Evolutionary conservation across 2,888 invertebrate genomes (phyloP).

Genomic region (Rutpela maculata): DNA sequence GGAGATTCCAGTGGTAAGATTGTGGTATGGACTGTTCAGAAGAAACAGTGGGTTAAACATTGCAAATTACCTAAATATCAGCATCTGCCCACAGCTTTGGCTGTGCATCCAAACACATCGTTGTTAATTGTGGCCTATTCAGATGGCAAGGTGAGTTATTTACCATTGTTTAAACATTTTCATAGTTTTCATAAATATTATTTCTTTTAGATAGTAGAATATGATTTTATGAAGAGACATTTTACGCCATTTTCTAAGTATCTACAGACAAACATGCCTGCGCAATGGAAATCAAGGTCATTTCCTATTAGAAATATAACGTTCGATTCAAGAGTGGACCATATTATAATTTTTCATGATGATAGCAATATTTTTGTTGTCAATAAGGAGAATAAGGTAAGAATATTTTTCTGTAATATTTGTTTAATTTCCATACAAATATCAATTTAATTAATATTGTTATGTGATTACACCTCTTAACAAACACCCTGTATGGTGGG

Average conservation of each 20-base stretch:
- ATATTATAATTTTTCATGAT: constrained; percentile 84
- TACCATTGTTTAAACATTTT: neutral
- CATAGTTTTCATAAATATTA: neutral
- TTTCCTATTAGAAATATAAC: constrained; percentile 79
- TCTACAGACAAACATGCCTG: constrained; percentile 75
- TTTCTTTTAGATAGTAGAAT: constrained; percentile 82
- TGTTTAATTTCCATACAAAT: too few relatives aligned
- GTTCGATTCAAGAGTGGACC: constrained; percentile 79
- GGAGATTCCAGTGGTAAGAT: constrained; percentile 82
- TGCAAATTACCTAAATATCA: constrained; percentile 83
- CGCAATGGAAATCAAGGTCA: constrained; percentile 77
- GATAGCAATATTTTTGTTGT: constrained; percentile 81
- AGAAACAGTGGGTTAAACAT: constrained; percentile 73
- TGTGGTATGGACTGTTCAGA: constrained; percentile 77
- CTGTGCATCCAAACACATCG: constrained; percentile 78
- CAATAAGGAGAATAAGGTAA: constrained; percentile 72
- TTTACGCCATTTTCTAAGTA: constrained; percentile 81
- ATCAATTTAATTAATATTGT: too few relatives aligned
- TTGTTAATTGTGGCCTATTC: constrained; percentile 84
- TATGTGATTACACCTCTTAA: too few relatives aligned
- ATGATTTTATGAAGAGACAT: constrained; percentile 79
- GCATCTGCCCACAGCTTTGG: constrained; percentile 83
- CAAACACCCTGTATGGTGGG: too few relatives aligned
- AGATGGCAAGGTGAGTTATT: constrained; percentile 82
- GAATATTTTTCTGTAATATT: neutral